Percentiles rank a stretch among this genome's conserved stretches.
Conservation (phyloP, 2,797 vertebrate genomes). For the Pseudopleuronectes americanus region DNA sequence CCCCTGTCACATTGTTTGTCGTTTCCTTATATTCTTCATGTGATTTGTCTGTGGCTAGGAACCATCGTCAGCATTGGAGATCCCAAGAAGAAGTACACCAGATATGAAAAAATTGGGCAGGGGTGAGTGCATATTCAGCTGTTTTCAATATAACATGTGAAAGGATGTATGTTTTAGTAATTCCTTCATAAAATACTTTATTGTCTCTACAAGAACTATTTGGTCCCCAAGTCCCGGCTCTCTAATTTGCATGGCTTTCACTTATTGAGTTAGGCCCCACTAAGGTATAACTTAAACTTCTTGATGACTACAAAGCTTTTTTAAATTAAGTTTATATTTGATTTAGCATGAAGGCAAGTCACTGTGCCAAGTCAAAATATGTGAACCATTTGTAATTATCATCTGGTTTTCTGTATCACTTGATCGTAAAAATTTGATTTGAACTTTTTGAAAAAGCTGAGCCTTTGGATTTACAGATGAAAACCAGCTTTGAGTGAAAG, state of each 20-base stretch:
- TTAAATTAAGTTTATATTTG: background rate
- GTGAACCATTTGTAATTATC: too few relatives aligned
- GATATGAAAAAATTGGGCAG: conserved; percentile 98
- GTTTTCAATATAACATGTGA: background rate
- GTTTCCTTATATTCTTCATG: background rate
- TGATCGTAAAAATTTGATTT: too few relatives aligned
- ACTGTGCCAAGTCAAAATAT: background rate
- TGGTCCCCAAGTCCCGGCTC: too few relatives aligned
- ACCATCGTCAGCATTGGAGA: conserved; percentile 98
- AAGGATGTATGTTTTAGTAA: background rate
- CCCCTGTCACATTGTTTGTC: background rate
- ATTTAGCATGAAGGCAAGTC: background rate
- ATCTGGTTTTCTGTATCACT: too few relatives aligned
- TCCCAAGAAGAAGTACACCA: conserved; percentile 98
- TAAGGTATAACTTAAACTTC: background rate
- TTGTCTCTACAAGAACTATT: background rate
- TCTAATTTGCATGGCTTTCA: background rate
- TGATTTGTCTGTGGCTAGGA: conserved; percentile 78
- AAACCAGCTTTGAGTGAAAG: too few relatives aligned
- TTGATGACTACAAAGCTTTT: background rate
- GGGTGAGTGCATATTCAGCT: conserved; percentile 85
- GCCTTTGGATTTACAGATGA: too few relatives aligned
- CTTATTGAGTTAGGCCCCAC: background rate
- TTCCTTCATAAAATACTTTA: too few relatives aligned
- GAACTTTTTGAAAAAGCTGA: too few relatives aligned